phyloP scores from a whole-genome alignment of 1,140 invertebrate species.

The Venustaconcha ellipsiformis region DNA sequence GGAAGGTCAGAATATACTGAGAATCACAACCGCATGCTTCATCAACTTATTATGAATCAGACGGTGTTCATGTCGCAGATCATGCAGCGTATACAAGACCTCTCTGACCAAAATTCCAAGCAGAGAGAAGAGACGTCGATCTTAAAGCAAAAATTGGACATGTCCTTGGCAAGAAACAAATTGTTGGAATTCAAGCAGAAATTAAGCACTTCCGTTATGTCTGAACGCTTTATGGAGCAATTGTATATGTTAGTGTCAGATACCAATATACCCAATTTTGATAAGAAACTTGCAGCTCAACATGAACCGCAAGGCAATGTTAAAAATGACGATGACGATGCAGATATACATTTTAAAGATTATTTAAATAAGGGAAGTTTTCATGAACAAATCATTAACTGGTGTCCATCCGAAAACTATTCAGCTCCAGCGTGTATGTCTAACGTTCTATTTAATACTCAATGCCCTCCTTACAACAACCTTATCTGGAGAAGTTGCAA shows the following conservation, averaged over 20 bases:
- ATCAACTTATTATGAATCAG: conserved; percentile 59
- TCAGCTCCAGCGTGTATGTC: conserved; percentile 14
- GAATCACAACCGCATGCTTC: conserved; percentile 52
- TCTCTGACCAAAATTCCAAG: conserved; percentile 47
- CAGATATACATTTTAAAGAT: background rate
- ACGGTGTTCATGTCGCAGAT: conserved; percentile 49
- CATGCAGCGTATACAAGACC: conserved; percentile 50
- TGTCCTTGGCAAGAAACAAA: background rate
- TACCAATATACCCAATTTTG: background rate
- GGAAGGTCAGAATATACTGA: conserved; percentile 46
- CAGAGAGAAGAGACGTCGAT: conserved; percentile 38
- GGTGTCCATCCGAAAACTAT: conserved; percentile 12
- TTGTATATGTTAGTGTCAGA: conserved; percentile 11
- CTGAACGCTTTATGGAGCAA: conserved; percentile 14
- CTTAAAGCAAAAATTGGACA: conserved; percentile 31
- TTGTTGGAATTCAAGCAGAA: background rate
- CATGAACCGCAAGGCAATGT: background rate
- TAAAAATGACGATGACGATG: background rate
- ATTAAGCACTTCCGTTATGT: background rate
- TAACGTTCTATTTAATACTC: conserved; percentile 1
- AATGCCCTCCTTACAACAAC: conserved; percentile 12
- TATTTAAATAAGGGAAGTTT: background rate
- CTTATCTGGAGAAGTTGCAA: conserved; percentile 9
- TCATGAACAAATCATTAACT: background rate
- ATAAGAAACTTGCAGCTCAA: background rate